Percentiles rank a stretch among this genome's conserved stretches.
These are phyloP conservation scores for Agriotes lineatus DNA, from an alignment of 2,888 invertebrate species.

Conservation along the genomic window DNA sequence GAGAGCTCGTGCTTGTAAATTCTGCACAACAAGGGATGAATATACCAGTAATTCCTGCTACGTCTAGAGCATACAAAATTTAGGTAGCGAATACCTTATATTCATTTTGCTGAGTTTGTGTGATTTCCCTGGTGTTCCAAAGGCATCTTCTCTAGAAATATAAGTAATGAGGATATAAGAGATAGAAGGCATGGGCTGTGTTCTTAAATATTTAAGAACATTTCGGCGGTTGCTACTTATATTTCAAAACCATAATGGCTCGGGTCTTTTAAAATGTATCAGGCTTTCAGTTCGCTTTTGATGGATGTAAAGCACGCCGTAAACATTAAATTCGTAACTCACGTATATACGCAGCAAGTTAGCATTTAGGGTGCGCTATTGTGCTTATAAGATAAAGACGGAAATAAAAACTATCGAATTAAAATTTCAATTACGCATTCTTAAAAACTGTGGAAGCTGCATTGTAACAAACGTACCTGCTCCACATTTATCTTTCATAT, in stretches of 20 bases:
- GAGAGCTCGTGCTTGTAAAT: constrained; percentile 24
- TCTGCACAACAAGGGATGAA: constrained; percentile 27
- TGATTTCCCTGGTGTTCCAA: constrained; percentile 38
- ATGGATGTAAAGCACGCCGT: neutral
- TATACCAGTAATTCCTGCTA: constrained; percentile 28
- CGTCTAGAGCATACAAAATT: constrained; percentile 34
- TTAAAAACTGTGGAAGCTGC: no score
- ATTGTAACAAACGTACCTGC: no score
- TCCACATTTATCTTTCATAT: no score
- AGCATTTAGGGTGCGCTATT: no score
- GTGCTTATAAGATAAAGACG: no score
- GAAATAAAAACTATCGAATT: no score
- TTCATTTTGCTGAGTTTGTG: constrained; percentile 33
- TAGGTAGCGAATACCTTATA: constrained; percentile 31
- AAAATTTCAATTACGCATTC: no score
- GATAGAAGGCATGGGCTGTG: constrained; percentile 18
- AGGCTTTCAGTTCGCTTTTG: constrained; percentile 1
- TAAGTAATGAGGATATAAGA: constrained; percentile 34
- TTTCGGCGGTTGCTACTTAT: constrained; percentile 21
- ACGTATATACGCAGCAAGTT: no score
- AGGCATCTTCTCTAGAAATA: constrained; percentile 24
- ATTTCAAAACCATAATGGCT: constrained; percentile 17
- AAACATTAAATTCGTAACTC: no score
- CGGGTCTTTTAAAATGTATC: neutral
- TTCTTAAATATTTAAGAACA: constrained; percentile 23